These are phyloP conservation scores for Stictocephala bisonia DNA, from an alignment of 2,888 invertebrate species.

Conservation along the genomic window DNA sequence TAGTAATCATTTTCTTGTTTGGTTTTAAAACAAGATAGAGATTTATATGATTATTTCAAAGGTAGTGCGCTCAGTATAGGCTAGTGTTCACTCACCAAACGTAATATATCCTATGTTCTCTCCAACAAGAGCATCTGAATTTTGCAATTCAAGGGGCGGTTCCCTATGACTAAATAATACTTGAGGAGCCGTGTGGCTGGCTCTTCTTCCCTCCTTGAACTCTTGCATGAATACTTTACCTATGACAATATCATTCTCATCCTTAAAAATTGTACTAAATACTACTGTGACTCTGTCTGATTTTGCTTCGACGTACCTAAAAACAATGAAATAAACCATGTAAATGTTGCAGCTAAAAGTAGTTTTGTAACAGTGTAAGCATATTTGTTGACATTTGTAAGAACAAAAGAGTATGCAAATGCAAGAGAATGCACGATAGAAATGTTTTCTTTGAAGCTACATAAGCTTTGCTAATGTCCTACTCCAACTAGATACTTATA, in stretches of 20 bases:
- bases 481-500: too few species aligned
- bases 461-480: too few species aligned
- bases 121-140: slow-evolving; percentile 92
- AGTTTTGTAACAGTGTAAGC: too few species aligned
- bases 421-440: too few species aligned
- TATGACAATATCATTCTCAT: slow-evolving; percentile 97
- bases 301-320: slow-evolving; percentile 97
- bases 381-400: too few species aligned
- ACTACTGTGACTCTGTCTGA: slow-evolving; percentile 98
- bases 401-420: too few species aligned
- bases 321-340: too few species aligned
- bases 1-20: not conserved
- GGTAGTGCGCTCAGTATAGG: too few species aligned
- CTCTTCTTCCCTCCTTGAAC: slow-evolving; percentile 96
- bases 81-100: slow-evolving; percentile 79
- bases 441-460: too few species aligned
- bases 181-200: slow-evolving; percentile 93
- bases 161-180: slow-evolving; percentile 94
- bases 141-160: slow-evolving; percentile 94
- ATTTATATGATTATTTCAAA: not conserved
- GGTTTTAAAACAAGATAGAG: not conserved
- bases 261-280: slow-evolving; percentile 98
- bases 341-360: too few species aligned
- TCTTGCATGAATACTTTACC: slow-evolving; percentile 99
- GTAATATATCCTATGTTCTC: slow-evolving; percentile 99